These are phyloP conservation scores for Drosophila acutilabella DNA, from an alignment of 2,888 invertebrate genomes.

Conservation along the genomic window DNA sequence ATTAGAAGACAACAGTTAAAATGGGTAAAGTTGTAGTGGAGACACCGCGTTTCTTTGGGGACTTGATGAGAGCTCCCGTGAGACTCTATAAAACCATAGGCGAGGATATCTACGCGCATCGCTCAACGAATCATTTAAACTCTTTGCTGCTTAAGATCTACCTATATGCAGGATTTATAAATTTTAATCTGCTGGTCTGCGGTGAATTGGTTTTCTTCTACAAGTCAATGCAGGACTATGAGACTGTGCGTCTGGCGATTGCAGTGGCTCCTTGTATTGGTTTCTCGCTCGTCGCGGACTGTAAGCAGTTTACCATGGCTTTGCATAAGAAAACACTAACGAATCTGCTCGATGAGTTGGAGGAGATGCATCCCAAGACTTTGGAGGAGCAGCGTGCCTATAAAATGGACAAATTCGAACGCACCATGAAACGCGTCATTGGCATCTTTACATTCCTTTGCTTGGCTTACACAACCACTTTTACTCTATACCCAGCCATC, in stretches of 20 bases:
- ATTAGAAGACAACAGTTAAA: not conserved
- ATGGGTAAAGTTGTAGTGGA: conserved; percentile 38
- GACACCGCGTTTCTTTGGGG: conserved; percentile 48
- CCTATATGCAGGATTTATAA: conserved; percentile 67
- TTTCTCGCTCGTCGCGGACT: conserved; percentile 75
- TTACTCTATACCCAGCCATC: conserved; percentile 73
- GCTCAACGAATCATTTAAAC: conserved; percentile 44
- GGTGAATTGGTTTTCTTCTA: conserved; percentile 75
- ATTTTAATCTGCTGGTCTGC: conserved; percentile 71
- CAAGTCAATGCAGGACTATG: conserved; percentile 65
- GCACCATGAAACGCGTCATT: conserved; percentile 71
- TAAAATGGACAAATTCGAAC: conserved; percentile 52
- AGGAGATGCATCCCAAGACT: conserved; percentile 76
- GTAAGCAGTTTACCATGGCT: conserved; percentile 75
- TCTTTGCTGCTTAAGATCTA: conserved; percentile 56
- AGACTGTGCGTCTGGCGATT: conserved; percentile 72
- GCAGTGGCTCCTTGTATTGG: conserved; percentile 82
- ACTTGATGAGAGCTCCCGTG: conserved; percentile 71
- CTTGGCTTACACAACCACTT: conserved; percentile 72
- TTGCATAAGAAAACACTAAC: conserved; percentile 57
- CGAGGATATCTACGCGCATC: conserved; percentile 74
- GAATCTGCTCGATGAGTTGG: conserved; percentile 72
- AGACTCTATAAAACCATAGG: conserved; percentile 74
- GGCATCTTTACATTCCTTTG: conserved; percentile 75
- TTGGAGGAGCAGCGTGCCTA: conserved; percentile 54